Percentiles rank a stretch among this genome's conserved stretches.
phyloP scores from a whole-genome alignment of 2,113 vertebrate genomes.

The Semnopithecus entellus region DNA sequence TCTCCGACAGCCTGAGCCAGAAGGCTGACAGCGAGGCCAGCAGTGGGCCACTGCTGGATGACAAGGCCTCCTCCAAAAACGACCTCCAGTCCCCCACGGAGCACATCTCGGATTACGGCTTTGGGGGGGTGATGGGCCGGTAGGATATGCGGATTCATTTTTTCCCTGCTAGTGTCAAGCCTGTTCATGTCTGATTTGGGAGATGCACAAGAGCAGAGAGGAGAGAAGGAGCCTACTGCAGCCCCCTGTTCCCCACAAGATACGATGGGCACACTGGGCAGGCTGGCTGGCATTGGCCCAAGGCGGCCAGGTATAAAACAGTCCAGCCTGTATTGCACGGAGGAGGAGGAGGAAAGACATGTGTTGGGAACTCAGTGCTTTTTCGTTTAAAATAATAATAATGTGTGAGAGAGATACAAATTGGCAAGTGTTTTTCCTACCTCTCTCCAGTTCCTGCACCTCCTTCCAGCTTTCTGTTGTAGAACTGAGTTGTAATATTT shows the following conservation, averaged over 20 bases:
- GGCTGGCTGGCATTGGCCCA: background rate
- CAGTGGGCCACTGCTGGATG: conserved; percentile 95
- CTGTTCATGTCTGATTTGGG: accelerated
- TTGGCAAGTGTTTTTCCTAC: background rate
- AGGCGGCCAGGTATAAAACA: background rate
- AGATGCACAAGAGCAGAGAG: background rate
- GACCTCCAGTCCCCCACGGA: conserved; percentile 96
- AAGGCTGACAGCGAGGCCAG: conserved; percentile 98
- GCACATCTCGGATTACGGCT: conserved; percentile 93
- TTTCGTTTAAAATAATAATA: conserved; percentile 20
- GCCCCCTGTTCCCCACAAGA: background rate
- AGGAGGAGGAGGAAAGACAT: background rate
- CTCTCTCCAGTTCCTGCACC: background rate
- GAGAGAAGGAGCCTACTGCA: background rate
- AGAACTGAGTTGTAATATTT: background rate
- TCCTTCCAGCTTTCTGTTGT: conserved; percentile 9
- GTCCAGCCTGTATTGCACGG: background rate
- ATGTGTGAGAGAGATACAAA: background rate
- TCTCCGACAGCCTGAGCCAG: conserved; percentile 98
- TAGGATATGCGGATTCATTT: conserved; percentile 74
- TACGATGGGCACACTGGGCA: background rate
- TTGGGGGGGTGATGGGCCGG: conserved; percentile 96
- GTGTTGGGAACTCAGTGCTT: background rate
- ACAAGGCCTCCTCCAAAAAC: conserved; percentile 96
- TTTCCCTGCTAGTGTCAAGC: background rate